Conservation (phyloP, 1,140 invertebrate genomes). For the Centruroides vittatus region DNA sequence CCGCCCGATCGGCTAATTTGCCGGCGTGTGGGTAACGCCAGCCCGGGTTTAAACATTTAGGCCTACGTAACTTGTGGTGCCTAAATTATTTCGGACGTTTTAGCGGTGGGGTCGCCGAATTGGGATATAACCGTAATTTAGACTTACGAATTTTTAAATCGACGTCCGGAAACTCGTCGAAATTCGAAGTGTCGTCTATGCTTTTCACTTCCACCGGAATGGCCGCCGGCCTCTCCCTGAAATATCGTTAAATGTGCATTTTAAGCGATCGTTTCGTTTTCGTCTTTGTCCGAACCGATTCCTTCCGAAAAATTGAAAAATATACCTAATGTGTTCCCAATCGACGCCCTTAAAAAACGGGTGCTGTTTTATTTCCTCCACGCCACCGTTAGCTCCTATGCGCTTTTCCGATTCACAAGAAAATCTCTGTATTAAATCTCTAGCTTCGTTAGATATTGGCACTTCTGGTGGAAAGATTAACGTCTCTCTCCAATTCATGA, state of each 20-base stretch:
- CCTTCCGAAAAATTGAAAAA: not conserved
- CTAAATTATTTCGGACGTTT: too few relatives aligned
- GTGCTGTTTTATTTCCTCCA: constrained; percentile 40
- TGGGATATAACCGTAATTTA: not conserved
- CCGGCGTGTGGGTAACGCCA: too few relatives aligned
- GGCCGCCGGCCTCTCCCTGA: constrained; percentile 89
- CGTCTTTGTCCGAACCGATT: not conserved
- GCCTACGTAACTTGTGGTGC: too few relatives aligned
- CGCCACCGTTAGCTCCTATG: constrained; percentile 32
- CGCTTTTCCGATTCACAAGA: constrained; percentile 88
- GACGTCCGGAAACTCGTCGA: constrained; percentile 98
- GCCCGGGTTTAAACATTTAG: too few relatives aligned
- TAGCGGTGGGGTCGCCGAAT: too few relatives aligned
- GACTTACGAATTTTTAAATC: constrained; percentile 69
- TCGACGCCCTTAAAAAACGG: constrained; percentile 42
- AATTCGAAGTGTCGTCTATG: constrained; percentile 92
- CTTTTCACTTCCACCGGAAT: constrained; percentile 74
- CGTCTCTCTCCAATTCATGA: constrained; percentile 98
- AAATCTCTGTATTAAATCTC: constrained; percentile 44
- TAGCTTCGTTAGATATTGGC: constrained; percentile 77
- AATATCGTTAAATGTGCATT: constrained; percentile 16
- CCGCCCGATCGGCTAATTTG: too few relatives aligned
- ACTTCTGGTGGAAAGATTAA: constrained; percentile 97
- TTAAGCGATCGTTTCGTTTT: constrained; percentile 24
- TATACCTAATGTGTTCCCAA: constrained; percentile 62